A percentile compares a stretch with the other conserved stretches of the same genome.
Conservation (phyloP, 2,888 invertebrate species). For the Barypeithes pellucidus region DNA sequence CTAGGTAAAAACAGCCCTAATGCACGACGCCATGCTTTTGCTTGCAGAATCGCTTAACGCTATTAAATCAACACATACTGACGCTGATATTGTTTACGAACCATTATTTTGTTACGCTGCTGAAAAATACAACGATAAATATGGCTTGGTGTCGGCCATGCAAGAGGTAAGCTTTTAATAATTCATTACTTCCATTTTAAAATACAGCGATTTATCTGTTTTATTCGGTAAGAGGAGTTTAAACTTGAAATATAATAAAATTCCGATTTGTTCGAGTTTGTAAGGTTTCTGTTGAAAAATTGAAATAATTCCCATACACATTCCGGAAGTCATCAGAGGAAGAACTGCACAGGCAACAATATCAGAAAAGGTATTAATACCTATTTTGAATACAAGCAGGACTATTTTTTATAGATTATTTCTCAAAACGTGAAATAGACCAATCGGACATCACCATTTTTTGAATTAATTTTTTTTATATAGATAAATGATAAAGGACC, state of each 20-base stretch:
- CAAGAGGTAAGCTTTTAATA: conserved; percentile 53
- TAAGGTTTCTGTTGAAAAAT: no score
- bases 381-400: no score
- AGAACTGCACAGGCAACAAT: no score
- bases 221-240: conserved; percentile 18
- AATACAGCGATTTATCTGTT: conserved; percentile 26
- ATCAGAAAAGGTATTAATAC: no score
- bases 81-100: conserved; percentile 46
- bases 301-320: no score
- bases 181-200: conserved; percentile 47
- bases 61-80: conserved; percentile 45
- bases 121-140: conserved; percentile 52
- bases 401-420: no score
- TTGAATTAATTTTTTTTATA: no score
- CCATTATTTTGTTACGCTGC: conserved; percentile 49
- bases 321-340: no score
- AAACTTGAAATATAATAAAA: not conserved
- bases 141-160: conserved; percentile 47
- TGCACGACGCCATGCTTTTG: conserved; percentile 80
- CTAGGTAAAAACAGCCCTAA: conserved; percentile 78
- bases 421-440: no score
- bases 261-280: no score
- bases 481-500: no score
- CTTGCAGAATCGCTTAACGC: conserved; percentile 73
- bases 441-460: no score